Evolutionary conservation across 2,797 vertebrate species (phyloP).

Genomic region (Sternotherus odoratus): DNA sequence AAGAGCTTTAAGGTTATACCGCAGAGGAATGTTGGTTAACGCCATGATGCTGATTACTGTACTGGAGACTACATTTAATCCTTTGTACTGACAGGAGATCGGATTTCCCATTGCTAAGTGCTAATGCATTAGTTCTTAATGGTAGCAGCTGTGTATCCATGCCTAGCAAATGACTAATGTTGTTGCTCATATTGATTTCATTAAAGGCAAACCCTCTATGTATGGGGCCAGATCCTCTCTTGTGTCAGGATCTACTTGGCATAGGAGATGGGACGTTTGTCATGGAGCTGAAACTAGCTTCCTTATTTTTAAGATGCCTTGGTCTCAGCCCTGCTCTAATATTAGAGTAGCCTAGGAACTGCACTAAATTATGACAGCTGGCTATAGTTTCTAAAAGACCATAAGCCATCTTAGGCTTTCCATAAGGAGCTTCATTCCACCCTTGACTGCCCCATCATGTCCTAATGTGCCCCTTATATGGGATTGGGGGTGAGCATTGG

Average conservation of each 20-base stretch:
- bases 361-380: neutral
- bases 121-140: neutral
- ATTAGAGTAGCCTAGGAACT: neutral
- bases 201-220: conserved; percentile 17
- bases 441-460: neutral
- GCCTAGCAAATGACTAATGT: rapidly evolving
- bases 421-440: neutral
- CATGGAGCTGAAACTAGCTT: neutral
- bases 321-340: rapidly evolving
- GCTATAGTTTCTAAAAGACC: neutral
- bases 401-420: neutral
- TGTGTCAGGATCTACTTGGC: conserved; percentile 7
- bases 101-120: neutral
- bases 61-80: neutral
- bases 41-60: neutral
- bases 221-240: neutral
- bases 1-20: too few relatives aligned
- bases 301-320: neutral
- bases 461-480: neutral
- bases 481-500: neutral
- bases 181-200: neutral
- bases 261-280: neutral
- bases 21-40: neutral
- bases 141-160: neutral
- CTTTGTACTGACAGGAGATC: neutral